Evolutionary conservation across 2,797 vertebrate species (phyloP).

Genomic region (Leptoclinus maculatus): DNA sequence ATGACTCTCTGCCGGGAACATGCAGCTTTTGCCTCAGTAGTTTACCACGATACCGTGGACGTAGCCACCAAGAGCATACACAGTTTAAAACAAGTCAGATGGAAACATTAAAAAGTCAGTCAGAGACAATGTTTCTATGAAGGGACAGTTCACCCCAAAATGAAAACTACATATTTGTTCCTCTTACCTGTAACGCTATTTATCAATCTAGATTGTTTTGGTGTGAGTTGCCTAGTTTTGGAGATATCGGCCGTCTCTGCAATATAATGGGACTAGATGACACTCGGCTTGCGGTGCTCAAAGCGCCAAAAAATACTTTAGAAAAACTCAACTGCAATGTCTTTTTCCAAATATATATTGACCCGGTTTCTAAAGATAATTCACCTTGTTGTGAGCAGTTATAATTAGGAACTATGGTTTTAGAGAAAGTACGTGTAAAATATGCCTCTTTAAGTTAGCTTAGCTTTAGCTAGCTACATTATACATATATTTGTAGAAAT

Average conservation of each 20-base stretch:
- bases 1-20: background rate
- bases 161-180: too few relatives aligned
- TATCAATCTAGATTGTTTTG: too few relatives aligned
- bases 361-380: background rate
- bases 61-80: background rate
- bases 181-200: too few relatives aligned
- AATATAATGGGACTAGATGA: too few relatives aligned
- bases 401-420: background rate
- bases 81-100: background rate
- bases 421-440: background rate
- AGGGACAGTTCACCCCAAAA: background rate
- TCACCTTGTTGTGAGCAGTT: background rate
- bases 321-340: background rate
- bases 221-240: too few relatives aligned
- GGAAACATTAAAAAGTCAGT: background rate
- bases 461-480: background rate
- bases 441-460: background rate
- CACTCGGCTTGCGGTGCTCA: too few relatives aligned
- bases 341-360: background rate
- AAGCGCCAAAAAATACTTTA: too few relatives aligned
- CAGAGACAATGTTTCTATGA: background rate
- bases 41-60: background rate
- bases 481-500: background rate
- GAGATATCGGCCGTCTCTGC: too few relatives aligned
- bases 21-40: background rate